These are phyloP conservation scores for Eumaeus atala DNA, from an alignment of 1,140 invertebrate species.

Conservation along the genomic window DNA sequence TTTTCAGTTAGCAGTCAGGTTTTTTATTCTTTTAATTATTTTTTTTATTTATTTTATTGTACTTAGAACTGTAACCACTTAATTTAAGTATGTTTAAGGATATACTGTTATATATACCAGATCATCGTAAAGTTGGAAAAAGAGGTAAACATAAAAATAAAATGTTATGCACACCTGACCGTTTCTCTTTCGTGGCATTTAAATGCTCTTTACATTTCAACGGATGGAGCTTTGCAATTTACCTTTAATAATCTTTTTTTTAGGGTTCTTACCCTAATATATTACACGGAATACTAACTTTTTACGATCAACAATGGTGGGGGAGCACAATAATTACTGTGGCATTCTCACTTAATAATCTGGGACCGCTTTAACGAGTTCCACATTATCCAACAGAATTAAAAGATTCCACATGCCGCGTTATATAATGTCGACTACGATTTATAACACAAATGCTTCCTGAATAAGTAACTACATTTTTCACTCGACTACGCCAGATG, in stretches of 20 bases:
- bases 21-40: too few species aligned
- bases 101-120: too few species aligned
- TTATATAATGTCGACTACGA: slow-evolving; percentile 29
- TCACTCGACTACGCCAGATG: not conserved
- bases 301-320: slow-evolving; percentile 2
- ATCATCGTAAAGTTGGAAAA: too few species aligned
- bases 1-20: too few species aligned
- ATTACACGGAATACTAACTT: slow-evolving; percentile 37
- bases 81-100: too few species aligned
- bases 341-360: slow-evolving; percentile 64
- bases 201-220: slow-evolving; percentile 14
- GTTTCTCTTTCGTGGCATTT: slow-evolving; percentile 10
- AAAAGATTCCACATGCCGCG: slow-evolving; percentile 24
- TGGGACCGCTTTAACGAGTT: slow-evolving; percentile 52
- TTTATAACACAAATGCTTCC: slow-evolving; percentile 22
- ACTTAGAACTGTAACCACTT: too few species aligned
- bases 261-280: slow-evolving; percentile 53
- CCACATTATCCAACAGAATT: slow-evolving; percentile 46
- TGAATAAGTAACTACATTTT: not conserved
- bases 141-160: too few species aligned
- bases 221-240: slow-evolving; percentile 53
- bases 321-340: slow-evolving; percentile 40
- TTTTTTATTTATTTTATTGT: too few species aligned
- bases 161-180: not conserved
- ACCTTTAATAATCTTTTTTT: slow-evolving; percentile 50